Evolutionary conservation across 2,797 vertebrate species (phyloP).

Genomic region (Sebastes steindachneri): DNA sequence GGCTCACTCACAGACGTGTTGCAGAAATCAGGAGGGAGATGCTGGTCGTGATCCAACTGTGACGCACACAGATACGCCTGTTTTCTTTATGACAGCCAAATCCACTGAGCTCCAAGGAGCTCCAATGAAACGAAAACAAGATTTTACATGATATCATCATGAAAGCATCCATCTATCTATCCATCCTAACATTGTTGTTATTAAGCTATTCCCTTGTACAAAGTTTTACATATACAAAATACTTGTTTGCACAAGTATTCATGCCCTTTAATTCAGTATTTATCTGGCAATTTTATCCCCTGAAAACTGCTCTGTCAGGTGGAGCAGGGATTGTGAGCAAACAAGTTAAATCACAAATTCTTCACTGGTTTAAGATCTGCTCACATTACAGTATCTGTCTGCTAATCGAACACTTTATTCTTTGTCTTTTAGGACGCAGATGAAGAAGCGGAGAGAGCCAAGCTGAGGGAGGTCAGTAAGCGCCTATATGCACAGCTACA

Average conservation of each 20-base stretch:
- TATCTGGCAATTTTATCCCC: not conserved
- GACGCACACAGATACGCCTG: conserved; percentile 54
- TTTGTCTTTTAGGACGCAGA: conserved; percentile 70
- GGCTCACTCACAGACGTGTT: not conserved
- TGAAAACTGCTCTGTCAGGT: not conserved
- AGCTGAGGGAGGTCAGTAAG: conserved; percentile 86
- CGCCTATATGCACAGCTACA: conserved; percentile 87
- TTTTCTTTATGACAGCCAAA: conserved; percentile 13
- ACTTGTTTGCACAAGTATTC: not conserved
- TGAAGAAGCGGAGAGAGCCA: conserved; percentile 82
- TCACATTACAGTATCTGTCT: not conserved
- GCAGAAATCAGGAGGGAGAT: not conserved
- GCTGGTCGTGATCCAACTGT: conserved; percentile 16
- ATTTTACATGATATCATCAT: conserved; percentile 29
- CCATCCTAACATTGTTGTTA: not conserved
- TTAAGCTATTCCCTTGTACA: not conserved
- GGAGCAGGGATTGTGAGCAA: not conserved
- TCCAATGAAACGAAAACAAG: not conserved
- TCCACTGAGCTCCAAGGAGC: conserved; percentile 1
- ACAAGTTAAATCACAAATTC: not conserved
- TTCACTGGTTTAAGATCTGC: not conserved
- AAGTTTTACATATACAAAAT: not conserved
- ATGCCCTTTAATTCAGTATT: not conserved
- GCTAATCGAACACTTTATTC: not conserved
- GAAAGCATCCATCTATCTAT: not conserved